Evolutionary conservation across 2,113 vertebrate species (phyloP).

Genomic region (Suncus etruscus): DNA sequence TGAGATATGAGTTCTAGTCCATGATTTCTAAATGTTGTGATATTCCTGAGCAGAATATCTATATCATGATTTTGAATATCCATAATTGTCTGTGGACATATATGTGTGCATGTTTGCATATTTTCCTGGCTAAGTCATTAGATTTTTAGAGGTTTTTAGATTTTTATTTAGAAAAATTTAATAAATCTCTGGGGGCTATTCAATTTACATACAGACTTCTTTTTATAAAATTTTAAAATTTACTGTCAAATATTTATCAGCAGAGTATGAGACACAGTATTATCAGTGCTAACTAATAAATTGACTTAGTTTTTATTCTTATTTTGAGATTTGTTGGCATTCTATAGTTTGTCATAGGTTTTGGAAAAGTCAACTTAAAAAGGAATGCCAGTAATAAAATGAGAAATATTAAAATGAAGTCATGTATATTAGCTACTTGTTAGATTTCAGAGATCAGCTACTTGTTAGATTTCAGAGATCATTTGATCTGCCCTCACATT

Average conservation of each 20-base stretch:
- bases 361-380: background rate
- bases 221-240: background rate
- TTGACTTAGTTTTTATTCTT: constrained; percentile 10
- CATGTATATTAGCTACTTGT: background rate
- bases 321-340: background rate
- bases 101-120: too few relatives aligned
- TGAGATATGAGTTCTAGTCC: background rate
- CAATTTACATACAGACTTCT: background rate
- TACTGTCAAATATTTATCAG: background rate
- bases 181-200: background rate
- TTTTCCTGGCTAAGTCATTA: constrained; percentile 31
- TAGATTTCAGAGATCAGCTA: background rate
- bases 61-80: background rate
- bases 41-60: too few relatives aligned
- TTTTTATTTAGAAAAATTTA: background rate
- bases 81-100: background rate
- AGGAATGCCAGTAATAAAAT: background rate
- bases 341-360: background rate
- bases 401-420: background rate
- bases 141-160: background rate
- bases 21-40: background rate
- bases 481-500: background rate
- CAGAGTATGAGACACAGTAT: background rate
- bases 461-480: background rate
- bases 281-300: background rate